Conservation (phyloP, 2,888 invertebrate species). For the Hyalella azteca region DNA sequence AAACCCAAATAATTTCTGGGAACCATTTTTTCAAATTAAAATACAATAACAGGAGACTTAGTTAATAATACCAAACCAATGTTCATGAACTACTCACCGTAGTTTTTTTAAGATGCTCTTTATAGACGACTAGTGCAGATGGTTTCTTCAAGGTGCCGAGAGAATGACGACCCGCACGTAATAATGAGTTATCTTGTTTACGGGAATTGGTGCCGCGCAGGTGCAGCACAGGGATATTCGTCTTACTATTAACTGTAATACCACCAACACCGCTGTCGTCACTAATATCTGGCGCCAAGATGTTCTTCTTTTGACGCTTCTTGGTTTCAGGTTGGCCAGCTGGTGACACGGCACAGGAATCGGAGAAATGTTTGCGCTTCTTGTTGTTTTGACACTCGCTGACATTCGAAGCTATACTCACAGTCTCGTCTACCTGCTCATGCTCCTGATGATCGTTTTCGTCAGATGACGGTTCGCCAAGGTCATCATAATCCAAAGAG, state of each 20-base stretch:
- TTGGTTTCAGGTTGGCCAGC: neutral
- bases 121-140: neutral
- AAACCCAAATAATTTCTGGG: neutral
- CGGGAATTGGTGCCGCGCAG: neutral
- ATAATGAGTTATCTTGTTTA: neutral
- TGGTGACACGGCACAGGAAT: neutral
- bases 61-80: neutral
- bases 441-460: neutral
- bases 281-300: neutral
- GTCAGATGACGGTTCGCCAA: conserved; percentile 19
- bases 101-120: conserved; percentile 4
- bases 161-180: neutral
- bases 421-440: neutral
- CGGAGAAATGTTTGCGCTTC: neutral
- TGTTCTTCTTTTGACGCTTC: neutral
- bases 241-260: neutral
- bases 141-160: neutral
- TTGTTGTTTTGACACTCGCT: neutral
- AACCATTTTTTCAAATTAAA: neutral
- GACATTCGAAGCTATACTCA: no score
- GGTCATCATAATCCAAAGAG: neutral
- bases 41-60: neutral
- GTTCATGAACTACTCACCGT: neutral
- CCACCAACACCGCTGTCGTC: neutral
- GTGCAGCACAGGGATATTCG: neutral